phyloP scores from a whole-genome alignment of 2,113 vertebrate genomes.

The Campylomormyrus numenius region DNA sequence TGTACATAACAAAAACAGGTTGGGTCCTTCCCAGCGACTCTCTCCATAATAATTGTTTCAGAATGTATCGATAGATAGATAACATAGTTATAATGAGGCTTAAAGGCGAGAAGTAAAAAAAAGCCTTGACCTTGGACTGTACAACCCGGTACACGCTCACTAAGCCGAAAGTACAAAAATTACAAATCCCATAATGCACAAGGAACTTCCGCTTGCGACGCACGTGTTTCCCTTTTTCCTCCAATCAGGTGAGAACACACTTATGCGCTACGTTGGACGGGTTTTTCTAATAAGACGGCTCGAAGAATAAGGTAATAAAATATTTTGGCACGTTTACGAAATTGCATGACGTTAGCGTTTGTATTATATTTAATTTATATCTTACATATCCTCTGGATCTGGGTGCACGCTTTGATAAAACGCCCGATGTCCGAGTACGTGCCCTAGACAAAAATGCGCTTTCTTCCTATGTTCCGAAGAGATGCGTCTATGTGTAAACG shows the following conservation, averaged over 20 bases:
- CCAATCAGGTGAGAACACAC: conserved; percentile 53
- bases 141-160: not conserved
- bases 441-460: not conserved
- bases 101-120: not conserved
- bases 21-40: not conserved
- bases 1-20: not conserved
- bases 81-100: not conserved
- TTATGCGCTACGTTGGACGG: not conserved
- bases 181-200: conserved; percentile 29
- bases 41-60: not conserved
- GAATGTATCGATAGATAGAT: not conserved
- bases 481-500: not conserved
- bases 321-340: not conserved
- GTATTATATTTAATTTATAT: too few relatives aligned
- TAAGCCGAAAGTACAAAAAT: not conserved
- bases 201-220: not conserved
- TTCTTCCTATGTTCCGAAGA: not conserved
- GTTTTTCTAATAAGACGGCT: not conserved
- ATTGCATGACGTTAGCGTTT: not conserved
- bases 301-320: conserved; percentile 39
- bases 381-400: not conserved
- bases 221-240: conserved; percentile 17
- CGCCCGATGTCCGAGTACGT: not conserved
- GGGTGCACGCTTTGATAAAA: not conserved
- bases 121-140: not conserved